Evolutionary conservation across 2,113 vertebrate species (phyloP).

Genomic region (Thomomys bottae): DNA sequence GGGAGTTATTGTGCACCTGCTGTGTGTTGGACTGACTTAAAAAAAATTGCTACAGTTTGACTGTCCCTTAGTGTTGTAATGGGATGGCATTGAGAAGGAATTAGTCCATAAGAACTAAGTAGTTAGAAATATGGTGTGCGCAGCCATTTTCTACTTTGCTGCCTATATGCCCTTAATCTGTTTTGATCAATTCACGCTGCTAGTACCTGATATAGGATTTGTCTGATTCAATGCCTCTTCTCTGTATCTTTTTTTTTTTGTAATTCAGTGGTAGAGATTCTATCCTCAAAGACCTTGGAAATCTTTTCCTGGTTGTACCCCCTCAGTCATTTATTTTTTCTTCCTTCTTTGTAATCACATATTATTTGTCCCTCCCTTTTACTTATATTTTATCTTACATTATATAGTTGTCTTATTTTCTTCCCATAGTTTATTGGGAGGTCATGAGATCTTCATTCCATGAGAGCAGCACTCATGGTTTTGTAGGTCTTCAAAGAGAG

Average conservation of each 20-base stretch:
- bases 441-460: neutral
- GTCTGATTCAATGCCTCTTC: neutral
- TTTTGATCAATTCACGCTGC: neutral
- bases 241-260: neutral
- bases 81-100: neutral
- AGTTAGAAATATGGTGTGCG: neutral
- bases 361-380: neutral
- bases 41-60: neutral
- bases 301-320: neutral
- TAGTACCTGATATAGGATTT: neutral
- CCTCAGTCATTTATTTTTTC: neutral
- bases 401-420: neutral
- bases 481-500: neutral
- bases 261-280: neutral
- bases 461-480: neutral
- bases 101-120: neutral
- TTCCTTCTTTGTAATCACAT: slow-evolving; percentile 13
- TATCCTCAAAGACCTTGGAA: neutral
- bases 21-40: neutral
- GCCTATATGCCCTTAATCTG: neutral
- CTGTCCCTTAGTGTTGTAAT: neutral
- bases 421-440: neutral
- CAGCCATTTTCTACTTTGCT: neutral
- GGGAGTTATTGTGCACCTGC: neutral
- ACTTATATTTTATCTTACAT: neutral